Evolutionary conservation across 2,888 invertebrate species (phyloP), one percentile per base, ranked within the genome.

Genomic region (Oxytorus armatus): DNA sequence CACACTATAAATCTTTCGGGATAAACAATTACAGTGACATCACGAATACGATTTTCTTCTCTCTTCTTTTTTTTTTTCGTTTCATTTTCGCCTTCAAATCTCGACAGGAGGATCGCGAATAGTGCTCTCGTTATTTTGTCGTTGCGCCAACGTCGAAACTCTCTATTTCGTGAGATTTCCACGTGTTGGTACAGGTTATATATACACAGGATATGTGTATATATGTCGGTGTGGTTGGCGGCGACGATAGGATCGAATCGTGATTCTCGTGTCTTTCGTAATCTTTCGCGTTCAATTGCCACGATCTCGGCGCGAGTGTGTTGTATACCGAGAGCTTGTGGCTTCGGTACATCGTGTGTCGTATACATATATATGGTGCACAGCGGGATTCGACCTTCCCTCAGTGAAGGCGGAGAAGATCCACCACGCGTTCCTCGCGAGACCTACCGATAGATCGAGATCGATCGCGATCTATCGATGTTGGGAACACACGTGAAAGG

Each of bases 231-330:
- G 33, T 21, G 21, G n/a, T 49, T n/a, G n/a, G n/a, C n/a, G n/a
- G 36, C 14, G 16, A 57, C 44, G 81, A 74, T 77, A 59, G 42
- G 59, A 81, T 81, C 81, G 74, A 77, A 81, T 81, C 81, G 81
- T 81, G 81, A 81, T 81, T 74, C 74, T 74, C 81, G 69, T 81
- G 77, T 81, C 57, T 81, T 81, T 81, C 77, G 77, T 74, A 81
- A 81, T 81, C 81, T 77, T 59, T 23, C n/a, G 18, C 74, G 69
- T 63, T 74, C 73, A 81, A 81, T 81, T 74, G 81, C 74, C 74
- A 77, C 80, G 81, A 81, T 81, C 81, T 80, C 51, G n/a, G 70
- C 72, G 70, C 39, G 29, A n/a, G 42, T 29, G 55, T 44, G 23
- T 39, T 61, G 3, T 33, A 8, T 57, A 21, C 7, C 61, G 25